Evolutionary conservation across 2,888 invertebrate genomes (phyloP).

Genomic region (Oxystoma pomonae): DNA sequence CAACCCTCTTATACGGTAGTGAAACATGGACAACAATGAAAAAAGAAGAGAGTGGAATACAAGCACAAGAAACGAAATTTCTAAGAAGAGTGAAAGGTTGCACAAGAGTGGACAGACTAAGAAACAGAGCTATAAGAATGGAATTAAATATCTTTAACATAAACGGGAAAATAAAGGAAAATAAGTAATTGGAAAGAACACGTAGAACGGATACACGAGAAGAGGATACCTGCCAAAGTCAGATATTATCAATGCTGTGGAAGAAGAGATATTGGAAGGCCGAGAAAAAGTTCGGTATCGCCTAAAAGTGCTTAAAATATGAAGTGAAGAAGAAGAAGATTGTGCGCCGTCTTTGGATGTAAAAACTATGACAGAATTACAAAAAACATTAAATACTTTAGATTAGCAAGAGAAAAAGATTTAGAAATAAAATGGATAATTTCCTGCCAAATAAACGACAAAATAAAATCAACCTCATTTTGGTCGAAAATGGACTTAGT

Average conservation of each 20-base stretch:
- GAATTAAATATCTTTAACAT: background rate
- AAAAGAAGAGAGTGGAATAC: background rate
- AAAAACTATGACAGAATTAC: too few relatives aligned
- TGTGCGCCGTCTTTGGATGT: too few relatives aligned
- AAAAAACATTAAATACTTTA: too few relatives aligned
- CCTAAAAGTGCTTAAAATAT: background rate
- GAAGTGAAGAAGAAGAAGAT: slow-evolving; percentile 1
- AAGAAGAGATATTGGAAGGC: background rate
- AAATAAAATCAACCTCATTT: too few relatives aligned
- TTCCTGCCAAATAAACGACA: too few relatives aligned
- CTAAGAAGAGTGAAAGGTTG: background rate
- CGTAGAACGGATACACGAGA: background rate
- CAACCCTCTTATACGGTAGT: background rate
- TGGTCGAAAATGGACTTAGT: too few relatives aligned
- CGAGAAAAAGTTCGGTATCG: background rate
- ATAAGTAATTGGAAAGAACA: background rate
- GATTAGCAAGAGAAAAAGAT: too few relatives aligned
- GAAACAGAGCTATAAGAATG: background rate
- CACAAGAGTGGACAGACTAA: background rate
- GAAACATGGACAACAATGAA: background rate
- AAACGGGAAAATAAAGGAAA: background rate
- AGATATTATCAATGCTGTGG: background rate
- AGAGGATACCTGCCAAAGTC: background rate
- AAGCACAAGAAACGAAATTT: background rate
- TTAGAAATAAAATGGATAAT: too few relatives aligned